Evolutionary conservation across 37 sponge, comb jelly and placozoan species (phyloP).

Genomic region (Beroe forskalii): DNA sequence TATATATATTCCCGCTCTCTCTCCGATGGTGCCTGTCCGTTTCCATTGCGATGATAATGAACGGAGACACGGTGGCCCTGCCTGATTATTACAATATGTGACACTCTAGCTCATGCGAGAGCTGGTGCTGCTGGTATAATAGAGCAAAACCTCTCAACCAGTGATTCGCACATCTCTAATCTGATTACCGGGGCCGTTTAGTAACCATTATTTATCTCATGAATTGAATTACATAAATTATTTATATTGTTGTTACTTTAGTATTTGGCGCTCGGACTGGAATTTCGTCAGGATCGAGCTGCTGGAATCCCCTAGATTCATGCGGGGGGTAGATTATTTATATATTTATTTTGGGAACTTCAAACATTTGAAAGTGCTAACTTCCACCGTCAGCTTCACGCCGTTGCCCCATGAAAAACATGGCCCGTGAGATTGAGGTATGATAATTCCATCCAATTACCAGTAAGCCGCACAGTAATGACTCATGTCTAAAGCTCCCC

Average conservation of each 20-base stretch:
- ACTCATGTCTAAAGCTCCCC: too few species aligned
- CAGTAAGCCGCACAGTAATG: neutral
- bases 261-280: neutral
- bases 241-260: neutral
- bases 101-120: too few species aligned
- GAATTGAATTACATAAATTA: conserved; percentile 46
- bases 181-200: neutral
- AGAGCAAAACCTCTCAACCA: neutral
- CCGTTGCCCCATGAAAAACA: neutral
- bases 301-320: neutral
- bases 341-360: neutral
- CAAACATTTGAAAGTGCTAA: neutral
- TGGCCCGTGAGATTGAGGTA: neutral
- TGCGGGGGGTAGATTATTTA: neutral
- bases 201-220: conserved; percentile 27
- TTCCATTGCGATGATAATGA: neutral
- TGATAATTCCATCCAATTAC: neutral
- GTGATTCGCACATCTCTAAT: neutral
- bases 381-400: too few species aligned
- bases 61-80: neutral
- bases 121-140: too few species aligned
- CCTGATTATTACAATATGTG: neutral
- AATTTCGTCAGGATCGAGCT: neutral
- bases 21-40: neutral
- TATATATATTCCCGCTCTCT: neutral